These are phyloP conservation scores for Pedetes capensis DNA, from an alignment of 2,113 vertebrate genomes.

Conservation along the genomic window DNA sequence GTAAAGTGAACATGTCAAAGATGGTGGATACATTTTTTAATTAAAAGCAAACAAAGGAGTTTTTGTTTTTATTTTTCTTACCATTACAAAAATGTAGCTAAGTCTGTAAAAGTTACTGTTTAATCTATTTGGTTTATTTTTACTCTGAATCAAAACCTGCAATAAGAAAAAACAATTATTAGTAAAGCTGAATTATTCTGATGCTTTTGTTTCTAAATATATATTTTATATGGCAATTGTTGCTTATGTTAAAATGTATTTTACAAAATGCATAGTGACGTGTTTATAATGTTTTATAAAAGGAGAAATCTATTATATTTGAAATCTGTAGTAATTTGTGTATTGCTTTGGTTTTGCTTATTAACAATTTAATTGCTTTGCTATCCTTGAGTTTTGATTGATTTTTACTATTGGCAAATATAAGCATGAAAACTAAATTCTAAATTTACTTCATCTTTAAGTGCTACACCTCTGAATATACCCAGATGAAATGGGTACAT, in stretches of 20 bases:
- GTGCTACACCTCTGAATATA: conserved; percentile 63
- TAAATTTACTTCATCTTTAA: conserved; percentile 50
- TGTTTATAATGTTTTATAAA: conserved; percentile 43
- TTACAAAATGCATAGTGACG: not conserved
- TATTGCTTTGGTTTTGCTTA: conserved; percentile 56
- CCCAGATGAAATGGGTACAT: conserved; percentile 56
- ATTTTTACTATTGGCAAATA: conserved; percentile 62
- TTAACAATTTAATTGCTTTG: conserved; percentile 20
- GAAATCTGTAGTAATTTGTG: not conserved
- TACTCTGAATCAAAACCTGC: not conserved
- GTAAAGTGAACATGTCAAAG: not conserved
- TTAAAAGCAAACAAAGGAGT: conserved; percentile 6
- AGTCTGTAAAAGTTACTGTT: not conserved
- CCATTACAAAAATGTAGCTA: conserved; percentile 31
- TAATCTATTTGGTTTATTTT: conserved; percentile 20
- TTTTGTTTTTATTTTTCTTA: conserved; percentile 7
- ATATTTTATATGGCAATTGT: conserved; percentile 11
- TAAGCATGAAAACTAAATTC: conserved; percentile 60
- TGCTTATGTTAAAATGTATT: conserved; percentile 35
- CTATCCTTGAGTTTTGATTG: conserved; percentile 42
- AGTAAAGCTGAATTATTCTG: conserved; percentile 12
- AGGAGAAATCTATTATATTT: not conserved
- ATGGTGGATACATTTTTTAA: conserved; percentile 3
- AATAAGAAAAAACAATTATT: not conserved
- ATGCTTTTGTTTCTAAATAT: conserved; percentile 41